phyloP scores from a whole-genome alignment of 2,888 invertebrate species.

The Embidobia sp. region DNA sequence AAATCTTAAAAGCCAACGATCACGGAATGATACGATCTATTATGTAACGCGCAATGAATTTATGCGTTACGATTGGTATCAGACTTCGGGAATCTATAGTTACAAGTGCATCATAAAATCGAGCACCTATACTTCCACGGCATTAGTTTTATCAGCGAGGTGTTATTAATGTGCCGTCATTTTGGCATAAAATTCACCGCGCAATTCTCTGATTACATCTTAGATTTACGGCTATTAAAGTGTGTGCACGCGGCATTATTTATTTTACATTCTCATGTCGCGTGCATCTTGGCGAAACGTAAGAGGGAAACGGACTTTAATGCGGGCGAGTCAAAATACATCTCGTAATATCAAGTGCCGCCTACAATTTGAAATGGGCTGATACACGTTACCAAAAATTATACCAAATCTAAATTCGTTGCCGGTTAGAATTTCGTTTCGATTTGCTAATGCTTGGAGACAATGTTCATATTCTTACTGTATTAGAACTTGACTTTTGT shows the following conservation, averaged over 20 bases:
- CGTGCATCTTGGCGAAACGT: slow-evolving; percentile 63
- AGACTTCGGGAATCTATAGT: slow-evolving; percentile 54
- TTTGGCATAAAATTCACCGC: slow-evolving; percentile 59
- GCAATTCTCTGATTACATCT: slow-evolving; percentile 70
- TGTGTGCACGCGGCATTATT: slow-evolving; percentile 62
- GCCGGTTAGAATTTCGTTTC: slow-evolving; percentile 22
- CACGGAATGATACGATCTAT: slow-evolving; percentile 45
- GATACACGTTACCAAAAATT: slow-evolving; percentile 39
- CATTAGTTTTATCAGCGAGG: slow-evolving; percentile 63
- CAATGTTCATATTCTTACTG: not conserved
- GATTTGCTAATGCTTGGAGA: slow-evolving; percentile 10
- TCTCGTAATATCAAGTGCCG: slow-evolving; percentile 41
- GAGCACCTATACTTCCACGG: slow-evolving; percentile 54
- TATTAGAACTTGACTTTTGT: too few relatives aligned
- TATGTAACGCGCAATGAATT: slow-evolving; percentile 36
- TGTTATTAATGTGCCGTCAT: slow-evolving; percentile 59
- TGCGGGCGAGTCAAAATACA: slow-evolving; percentile 53
- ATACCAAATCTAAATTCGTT: slow-evolving; percentile 42
- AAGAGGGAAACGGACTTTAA: slow-evolving; percentile 63
- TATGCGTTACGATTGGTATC: slow-evolving; percentile 49
- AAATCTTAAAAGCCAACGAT: slow-evolving; percentile 25
- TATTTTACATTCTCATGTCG: slow-evolving; percentile 63
- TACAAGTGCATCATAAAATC: slow-evolving; percentile 55
- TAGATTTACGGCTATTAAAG: slow-evolving; percentile 68
- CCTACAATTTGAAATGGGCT: slow-evolving; percentile 34